These are phyloP conservation scores for Hydrophis major DNA, from an alignment of 2,797 vertebrate genomes.

Conservation along the genomic window DNA sequence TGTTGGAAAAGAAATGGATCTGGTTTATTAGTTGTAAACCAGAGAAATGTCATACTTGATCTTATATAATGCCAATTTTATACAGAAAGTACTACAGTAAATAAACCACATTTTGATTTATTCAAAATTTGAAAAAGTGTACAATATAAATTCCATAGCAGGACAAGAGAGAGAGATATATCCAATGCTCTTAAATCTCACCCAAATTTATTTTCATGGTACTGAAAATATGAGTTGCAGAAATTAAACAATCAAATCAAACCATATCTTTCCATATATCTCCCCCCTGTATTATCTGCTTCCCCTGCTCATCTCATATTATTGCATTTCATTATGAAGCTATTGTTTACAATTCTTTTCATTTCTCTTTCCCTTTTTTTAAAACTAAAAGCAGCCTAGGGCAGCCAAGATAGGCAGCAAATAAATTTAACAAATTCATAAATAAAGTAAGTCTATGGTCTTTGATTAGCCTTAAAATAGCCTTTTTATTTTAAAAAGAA, in stretches of 20 bases:
- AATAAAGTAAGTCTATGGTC: not conserved
- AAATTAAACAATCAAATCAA: not conserved
- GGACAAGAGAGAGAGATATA: not conserved
- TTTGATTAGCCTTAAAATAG: not conserved
- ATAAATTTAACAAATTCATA: not conserved
- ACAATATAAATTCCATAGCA: not conserved
- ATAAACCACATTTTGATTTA: not conserved
- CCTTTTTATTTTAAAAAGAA: not conserved
- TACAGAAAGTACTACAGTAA: conserved; percentile 3
- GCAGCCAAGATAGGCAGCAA: not conserved
- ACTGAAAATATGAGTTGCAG: not conserved
- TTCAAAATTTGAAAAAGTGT: not conserved
- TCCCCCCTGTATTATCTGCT: not conserved
- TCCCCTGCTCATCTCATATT: not conserved
- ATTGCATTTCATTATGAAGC: not conserved
- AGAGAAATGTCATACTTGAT: conserved; percentile 2
- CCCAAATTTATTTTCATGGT: not conserved
- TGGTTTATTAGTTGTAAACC: conserved; percentile 18
- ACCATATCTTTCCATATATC: not conserved
- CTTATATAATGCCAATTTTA: not conserved
- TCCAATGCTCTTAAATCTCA: not conserved
- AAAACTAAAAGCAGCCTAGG: not conserved
- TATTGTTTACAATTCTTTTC: not conserved
- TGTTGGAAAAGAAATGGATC: not conserved
- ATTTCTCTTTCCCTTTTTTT: not conserved